Evolutionary conservation across 2,113 vertebrate species (phyloP).

Genomic region (Noturus placidus): DNA sequence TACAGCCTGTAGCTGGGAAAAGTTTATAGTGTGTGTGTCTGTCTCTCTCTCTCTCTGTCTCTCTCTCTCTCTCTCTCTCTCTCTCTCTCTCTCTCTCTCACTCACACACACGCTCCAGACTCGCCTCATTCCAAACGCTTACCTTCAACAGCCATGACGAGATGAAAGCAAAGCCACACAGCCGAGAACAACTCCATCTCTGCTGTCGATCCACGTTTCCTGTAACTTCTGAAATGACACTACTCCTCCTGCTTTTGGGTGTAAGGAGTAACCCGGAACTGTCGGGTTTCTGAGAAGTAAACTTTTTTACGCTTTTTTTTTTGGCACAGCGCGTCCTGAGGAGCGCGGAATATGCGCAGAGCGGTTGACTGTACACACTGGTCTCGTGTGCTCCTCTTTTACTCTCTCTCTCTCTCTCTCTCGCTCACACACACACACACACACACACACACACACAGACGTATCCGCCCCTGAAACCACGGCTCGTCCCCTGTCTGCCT

Average conservation of each 20-base stretch:
- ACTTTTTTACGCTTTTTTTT: background rate
- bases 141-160: slow-evolving; percentile 44
- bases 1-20: background rate
- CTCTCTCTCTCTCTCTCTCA: background rate
- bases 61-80: too few relatives aligned
- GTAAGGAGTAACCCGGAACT: background rate
- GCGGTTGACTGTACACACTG: background rate
- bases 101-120: background rate
- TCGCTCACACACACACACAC: background rate
- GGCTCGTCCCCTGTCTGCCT: background rate
- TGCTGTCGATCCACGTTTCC: background rate
- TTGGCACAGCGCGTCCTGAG: background rate
- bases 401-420: background rate
- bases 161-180: slow-evolving; percentile 36
- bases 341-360: background rate
- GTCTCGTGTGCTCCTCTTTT: background rate
- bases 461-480: background rate
- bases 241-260: background rate
- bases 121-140: background rate
- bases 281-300: background rate
- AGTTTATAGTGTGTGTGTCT: background rate
- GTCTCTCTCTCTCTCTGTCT: too few relatives aligned
- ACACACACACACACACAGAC: background rate
- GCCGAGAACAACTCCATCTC: slow-evolving; percentile 26
- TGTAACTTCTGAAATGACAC: background rate